Base-by-base conservation (phyloP, 1,140 invertebrate species). In the Musca vetustissima region DNA sequence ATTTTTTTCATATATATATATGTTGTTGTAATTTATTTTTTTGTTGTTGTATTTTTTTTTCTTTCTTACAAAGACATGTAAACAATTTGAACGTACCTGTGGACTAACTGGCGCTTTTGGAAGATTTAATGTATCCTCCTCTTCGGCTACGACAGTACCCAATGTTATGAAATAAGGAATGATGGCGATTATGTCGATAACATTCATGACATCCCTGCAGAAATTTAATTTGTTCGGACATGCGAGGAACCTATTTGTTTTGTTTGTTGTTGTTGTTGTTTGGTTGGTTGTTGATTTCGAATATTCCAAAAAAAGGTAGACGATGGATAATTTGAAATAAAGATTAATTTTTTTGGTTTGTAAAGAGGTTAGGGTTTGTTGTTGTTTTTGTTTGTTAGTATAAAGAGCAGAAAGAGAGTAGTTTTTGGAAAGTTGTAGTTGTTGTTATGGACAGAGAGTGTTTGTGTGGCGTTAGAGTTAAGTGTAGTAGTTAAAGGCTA, bases 151-250 rank as follows among this genome's bases (percentile, higher is more conserved):
- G 70, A 98, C 97, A 72, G 97, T 99, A 82, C 95, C 97, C 85
- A 99, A 88, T 74, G 98, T 99, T 84, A 99, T 95, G 89, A 99
- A 99, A 86, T 99, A 99, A 74, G 98, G 98, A 87, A 98, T 96
- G 88, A 99, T 99, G 82, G 98, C 96, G 85, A 97, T 95, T 85
- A 99, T 94, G 86, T 99, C 98, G 86, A 99, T 98, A 86, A 98
- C 95, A 88, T 99, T 99, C 93, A 99, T 97, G 83, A 99, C 93
- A 88, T 97, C 97, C 86, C 96, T 94, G 88, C 97, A 96, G 90
- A 98, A 98, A 86, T 95, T 94, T 81, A 98, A 88, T 87, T 98
- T 98, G 84, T 95, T 96, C 83, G 97, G 97, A 89, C 96, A 99
- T 80, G 96, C 95, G 83, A 97, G 90, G 88, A 99, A 98, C 85